Percentiles rank a stretch among this genome's conserved stretches.
Evolutionary conservation across 1,140 invertebrate genomes (phyloP).

Genomic region (Scylla paramamosain): DNA sequence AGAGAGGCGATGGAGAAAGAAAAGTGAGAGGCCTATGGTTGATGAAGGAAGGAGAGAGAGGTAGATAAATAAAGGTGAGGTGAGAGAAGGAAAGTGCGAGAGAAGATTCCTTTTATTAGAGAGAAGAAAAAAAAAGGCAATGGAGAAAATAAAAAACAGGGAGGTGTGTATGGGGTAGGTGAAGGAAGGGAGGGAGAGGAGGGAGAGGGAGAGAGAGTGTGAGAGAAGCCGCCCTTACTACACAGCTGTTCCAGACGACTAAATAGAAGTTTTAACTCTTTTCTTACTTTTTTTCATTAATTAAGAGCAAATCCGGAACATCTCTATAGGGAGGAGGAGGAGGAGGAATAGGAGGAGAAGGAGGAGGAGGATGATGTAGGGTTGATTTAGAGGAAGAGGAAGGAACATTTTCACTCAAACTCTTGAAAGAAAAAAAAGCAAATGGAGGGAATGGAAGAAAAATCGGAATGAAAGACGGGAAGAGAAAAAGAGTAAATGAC

Average conservation of each 20-base stretch:
- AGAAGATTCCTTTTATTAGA: too few relatives aligned
- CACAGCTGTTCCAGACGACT: constrained; percentile 4
- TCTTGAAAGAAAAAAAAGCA: too few relatives aligned
- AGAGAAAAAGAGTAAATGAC: background rate
- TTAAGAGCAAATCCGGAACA: background rate
- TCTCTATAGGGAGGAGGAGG: background rate
- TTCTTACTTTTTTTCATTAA: background rate
- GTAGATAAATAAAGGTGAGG: too few relatives aligned
- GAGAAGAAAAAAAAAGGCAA: too few relatives aligned
- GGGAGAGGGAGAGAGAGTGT: background rate
- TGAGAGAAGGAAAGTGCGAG: too few relatives aligned
- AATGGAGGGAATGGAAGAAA: background rate
- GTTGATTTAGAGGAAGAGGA: background rate
- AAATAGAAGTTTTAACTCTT: constrained; percentile 9
- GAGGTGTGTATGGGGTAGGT: background rate
- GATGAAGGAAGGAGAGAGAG: too few relatives aligned
- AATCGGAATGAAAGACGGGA: background rate
- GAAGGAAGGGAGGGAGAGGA: background rate
- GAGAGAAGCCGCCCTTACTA: background rate
- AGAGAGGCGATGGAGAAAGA: too few relatives aligned
- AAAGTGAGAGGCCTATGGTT: too few relatives aligned
- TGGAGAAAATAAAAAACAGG: too few relatives aligned
- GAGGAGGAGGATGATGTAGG: background rate
- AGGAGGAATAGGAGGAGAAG: background rate
- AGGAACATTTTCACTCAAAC: too few relatives aligned